Conservation (phyloP, 2,797 vertebrate genomes). For the Eleutherodactylus coqui region DNA sequence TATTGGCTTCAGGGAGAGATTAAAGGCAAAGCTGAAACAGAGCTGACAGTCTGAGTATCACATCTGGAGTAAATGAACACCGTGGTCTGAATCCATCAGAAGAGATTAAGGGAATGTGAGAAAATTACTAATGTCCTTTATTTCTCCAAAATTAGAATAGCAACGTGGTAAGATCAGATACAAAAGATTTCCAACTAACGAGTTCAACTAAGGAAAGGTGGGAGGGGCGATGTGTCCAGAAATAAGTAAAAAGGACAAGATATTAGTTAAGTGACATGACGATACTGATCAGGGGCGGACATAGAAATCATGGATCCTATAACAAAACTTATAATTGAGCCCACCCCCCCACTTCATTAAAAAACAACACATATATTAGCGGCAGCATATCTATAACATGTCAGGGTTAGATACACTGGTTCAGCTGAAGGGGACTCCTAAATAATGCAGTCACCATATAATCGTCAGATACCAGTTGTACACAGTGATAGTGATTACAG, state of each 20-base stretch:
- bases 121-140: constrained; percentile 85
- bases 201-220: neutral
- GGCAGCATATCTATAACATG: too few relatives aligned
- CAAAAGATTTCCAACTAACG: neutral
- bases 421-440: too few relatives aligned
- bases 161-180: neutral
- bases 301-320: too few relatives aligned
- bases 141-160: neutral
- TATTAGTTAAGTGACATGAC: neutral
- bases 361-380: too few relatives aligned
- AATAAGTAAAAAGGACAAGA: too few relatives aligned
- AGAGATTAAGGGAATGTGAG: constrained; percentile 92
- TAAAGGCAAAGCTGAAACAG: constrained; percentile 87
- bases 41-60: constrained; percentile 93
- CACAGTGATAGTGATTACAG: too few relatives aligned
- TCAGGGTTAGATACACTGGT: too few relatives aligned
- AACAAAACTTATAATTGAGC: too few relatives aligned
- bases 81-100: constrained; percentile 94
- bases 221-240: neutral
- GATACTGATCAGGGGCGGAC: too few relatives aligned
- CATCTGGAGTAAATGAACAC: constrained; percentile 94
- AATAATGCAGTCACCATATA: too few relatives aligned
- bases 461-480: too few relatives aligned
- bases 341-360: too few relatives aligned
- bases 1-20: constrained; percentile 91